phyloP scores from a whole-genome alignment of 2,888 invertebrate genomes.

The Notodonta dromedarius region DNA sequence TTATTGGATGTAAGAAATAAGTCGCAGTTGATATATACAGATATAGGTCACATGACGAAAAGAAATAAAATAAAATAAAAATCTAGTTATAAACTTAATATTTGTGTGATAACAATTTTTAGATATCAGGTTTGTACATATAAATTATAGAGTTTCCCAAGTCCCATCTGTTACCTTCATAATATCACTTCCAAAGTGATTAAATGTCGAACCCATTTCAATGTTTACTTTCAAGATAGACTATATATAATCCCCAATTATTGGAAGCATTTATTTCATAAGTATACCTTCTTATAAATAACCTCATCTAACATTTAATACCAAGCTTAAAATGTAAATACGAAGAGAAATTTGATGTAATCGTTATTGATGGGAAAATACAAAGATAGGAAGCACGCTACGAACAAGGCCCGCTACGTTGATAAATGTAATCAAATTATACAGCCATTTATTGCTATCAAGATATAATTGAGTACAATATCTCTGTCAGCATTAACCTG shows the following conservation, averaged over 20 bases:
- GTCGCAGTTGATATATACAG: constrained; percentile 1
- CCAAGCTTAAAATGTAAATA: constrained; percentile 1
- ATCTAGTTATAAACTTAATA: background rate
- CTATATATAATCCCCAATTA: too few species aligned
- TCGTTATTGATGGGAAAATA: background rate
- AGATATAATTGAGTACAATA: constrained; percentile 11
- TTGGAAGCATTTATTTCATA: too few species aligned
- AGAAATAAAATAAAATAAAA: too few species aligned
- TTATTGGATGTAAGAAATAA: constrained; percentile 25
- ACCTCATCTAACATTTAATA: background rate
- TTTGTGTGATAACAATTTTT: background rate
- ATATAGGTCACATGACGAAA: background rate
- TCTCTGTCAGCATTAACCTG: constrained; percentile 11
- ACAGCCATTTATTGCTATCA: constrained; percentile 21
- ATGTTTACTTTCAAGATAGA: too few species aligned
- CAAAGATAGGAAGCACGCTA: constrained; percentile 7
- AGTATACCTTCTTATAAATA: too few species aligned
- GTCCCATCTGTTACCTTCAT: too few species aligned
- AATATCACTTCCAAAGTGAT: too few species aligned
- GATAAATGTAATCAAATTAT: constrained; percentile 25
- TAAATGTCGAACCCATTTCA: too few species aligned
- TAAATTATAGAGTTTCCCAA: too few species aligned
- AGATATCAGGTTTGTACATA: too few species aligned
- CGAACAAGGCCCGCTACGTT: constrained; percentile 6
- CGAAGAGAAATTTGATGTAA: background rate